Percentiles rank a stretch among this genome's conserved stretches.
Evolutionary conservation across 2,888 invertebrate genomes (phyloP).

Genomic region (Eilema griseolum): DNA sequence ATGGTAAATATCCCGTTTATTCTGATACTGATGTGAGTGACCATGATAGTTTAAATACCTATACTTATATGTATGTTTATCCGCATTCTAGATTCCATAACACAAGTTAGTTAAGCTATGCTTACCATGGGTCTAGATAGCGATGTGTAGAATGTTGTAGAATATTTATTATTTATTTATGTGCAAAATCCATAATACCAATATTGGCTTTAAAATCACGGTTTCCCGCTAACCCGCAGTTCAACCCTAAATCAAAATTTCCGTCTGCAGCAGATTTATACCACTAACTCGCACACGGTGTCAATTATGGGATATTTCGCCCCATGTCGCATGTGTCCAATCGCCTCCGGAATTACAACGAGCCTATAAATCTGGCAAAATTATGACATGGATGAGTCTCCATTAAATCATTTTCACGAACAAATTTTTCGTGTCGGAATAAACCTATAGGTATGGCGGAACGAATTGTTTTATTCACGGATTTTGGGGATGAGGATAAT

Average conservation of each 20-base stretch:
- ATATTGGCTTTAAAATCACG: neutral
- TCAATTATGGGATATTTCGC: conserved; percentile 41
- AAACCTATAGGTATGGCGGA: conserved; percentile 19
- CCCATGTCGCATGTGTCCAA: conserved; percentile 51
- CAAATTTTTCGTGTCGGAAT: conserved; percentile 28
- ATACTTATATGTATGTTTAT: too few relatives aligned
- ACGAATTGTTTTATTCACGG: conserved; percentile 7
- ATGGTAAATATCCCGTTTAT: too few relatives aligned
- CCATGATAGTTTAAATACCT: too few relatives aligned
- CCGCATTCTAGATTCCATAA: too few relatives aligned
- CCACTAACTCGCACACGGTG: conserved; percentile 11
- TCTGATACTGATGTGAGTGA: too few relatives aligned
- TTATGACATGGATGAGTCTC: conserved; percentile 44
- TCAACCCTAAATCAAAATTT: conserved; percentile 10
- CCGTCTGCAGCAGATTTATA: conserved; percentile 7
- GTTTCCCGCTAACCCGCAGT: neutral
- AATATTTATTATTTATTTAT: too few relatives aligned
- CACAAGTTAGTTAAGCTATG: too few relatives aligned
- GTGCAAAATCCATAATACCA: too few relatives aligned
- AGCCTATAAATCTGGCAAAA: conserved; percentile 49
- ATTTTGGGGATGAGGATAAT: neutral
- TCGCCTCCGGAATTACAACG: conserved; percentile 59
- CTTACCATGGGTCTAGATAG: too few relatives aligned
- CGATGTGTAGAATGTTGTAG: too few relatives aligned
- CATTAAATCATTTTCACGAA: conserved; percentile 55